Base-by-base conservation (phyloP, 2,797 vertebrate species). In the Tenualosa thibaudeaui region DNA sequence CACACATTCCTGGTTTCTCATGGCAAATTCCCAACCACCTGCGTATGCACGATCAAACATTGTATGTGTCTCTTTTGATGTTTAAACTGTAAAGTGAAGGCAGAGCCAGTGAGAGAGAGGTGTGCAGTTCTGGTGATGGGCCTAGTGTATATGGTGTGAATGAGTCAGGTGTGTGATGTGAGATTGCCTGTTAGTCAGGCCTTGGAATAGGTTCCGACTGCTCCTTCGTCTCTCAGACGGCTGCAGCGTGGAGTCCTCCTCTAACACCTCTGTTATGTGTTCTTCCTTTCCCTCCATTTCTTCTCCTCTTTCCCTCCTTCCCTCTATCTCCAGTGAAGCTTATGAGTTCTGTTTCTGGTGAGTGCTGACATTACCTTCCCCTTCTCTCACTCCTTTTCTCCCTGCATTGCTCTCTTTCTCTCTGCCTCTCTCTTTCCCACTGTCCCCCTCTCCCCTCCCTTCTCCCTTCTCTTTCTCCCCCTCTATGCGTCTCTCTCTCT, bases 321-420 rank as follows among this genome's bases (percentile, higher is more conserved):
- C 65, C 62, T 26, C 71, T 43, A 49, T 85, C 85, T 82, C 40
- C 71, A 75, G 3, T 17, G 46, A 82, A 50, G 2, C 82, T 86
- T 26, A 49, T 46, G 49, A 54, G 40, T 81, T 85, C 60, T 54
- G 50, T 81, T 43, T 85, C 51, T 83, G 37, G 37, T 19, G 71
- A 78, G 40, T 75, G 43, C 37, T 17, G 37, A 40, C 37, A 37
- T 78, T 22, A 19, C 78, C 56, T 31, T 84, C 26, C 43, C 31
- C 3, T 54, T 68, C 31, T n/a, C 40, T 78, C 75, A 8, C 15
- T 54, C 81, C 71, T 37, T 24, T 5, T 49, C 78, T 53, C 26
- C 31, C 65, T 13, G 5, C 51, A 7, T 24, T 3, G 51, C 49
- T 78, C 82, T 40, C n/a, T 62, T 0, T 85, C 24, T 53, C 17